Evolutionary conservation across 2,888 invertebrate genomes (phyloP), one percentile per base, ranked within the genome.

Genomic region (Eubasilissa splendida): DNA sequence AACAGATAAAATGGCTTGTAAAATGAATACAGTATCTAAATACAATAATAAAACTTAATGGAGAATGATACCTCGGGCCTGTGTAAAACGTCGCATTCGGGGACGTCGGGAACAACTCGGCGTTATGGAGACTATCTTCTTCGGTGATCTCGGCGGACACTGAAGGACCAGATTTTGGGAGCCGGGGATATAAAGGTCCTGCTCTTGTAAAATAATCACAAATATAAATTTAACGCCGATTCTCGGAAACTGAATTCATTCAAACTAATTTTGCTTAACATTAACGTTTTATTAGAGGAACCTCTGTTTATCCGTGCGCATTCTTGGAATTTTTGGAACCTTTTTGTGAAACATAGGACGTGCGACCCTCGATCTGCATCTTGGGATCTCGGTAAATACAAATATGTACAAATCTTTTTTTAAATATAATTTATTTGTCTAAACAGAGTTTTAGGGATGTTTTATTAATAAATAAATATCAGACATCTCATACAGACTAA

Each of bases 1-100:
- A 63, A 80, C 80, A 80, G 63, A 77, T 80, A 80, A 76, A 59
- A 70, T 50, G 60, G 66, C 76, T 73, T 80, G 77, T 77, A 80
- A 80, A 80, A 80, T 80, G 77, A 80, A 80, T 77, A 80, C 77
- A 66, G 56, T 77, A 77, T 77, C 80, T 77, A 74, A 80, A 74
- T 71, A 73, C 77, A 56, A 80, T 77, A 77, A 80, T 77, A 80
- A 80, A 80, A 77, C n/a, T 77, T 77, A 77, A 80, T 80, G 77
- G 80, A 63, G 59, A 77, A 80, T 52, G 77, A 80, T 52, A 73
- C 52, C 33, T 42, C 14, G 77, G 5, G 65, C 42, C 80, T 82
- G 59, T 82, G 74, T 80, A 82, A 77, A 77, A 66, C 71, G 53
- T 42, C 76, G 68, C 58, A 76, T 82, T 82, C 63, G 70, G 76